These are phyloP conservation scores for Ctenoplectra terminalis DNA, from an alignment of 1,140 invertebrate genomes.

Conservation along the genomic window DNA sequence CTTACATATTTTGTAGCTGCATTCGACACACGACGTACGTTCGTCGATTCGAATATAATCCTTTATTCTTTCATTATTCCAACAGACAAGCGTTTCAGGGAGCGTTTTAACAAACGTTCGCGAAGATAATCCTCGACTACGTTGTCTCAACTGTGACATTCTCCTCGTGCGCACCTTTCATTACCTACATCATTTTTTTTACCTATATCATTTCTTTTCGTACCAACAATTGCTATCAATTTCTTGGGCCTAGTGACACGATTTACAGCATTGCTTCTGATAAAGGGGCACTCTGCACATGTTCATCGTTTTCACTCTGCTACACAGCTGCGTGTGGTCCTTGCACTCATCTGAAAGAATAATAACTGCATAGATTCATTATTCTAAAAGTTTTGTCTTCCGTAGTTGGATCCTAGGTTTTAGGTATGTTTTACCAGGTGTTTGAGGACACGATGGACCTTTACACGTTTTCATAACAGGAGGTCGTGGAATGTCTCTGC, in stretches of 20 bases:
- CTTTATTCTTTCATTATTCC: neutral
- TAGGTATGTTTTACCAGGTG: constrained; percentile 72
- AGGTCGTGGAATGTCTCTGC: constrained; percentile 88
- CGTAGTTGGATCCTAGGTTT: neutral
- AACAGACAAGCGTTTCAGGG: constrained; percentile 34
- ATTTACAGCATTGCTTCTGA: constrained; percentile 92
- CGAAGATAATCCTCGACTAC: constrained; percentile 33
- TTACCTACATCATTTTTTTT: constrained; percentile 30
- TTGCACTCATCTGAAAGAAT: constrained; percentile 87
- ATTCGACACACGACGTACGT: too few relatives aligned
- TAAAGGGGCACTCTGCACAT: constrained; percentile 92
- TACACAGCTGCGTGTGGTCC: constrained; percentile 91
- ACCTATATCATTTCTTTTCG: neutral
- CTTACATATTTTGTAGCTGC: neutral
- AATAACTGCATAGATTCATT: neutral
- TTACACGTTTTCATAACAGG: constrained; percentile 90
- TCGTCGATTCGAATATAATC: constrained; percentile 11
- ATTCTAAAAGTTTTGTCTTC: constrained; percentile 1
- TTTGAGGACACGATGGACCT: constrained; percentile 85
- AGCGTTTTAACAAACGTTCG: constrained; percentile 37
- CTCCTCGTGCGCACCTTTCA: constrained; percentile 24
- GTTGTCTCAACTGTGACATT: constrained; percentile 13
- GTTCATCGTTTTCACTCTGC: constrained; percentile 91
- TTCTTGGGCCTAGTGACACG: constrained; percentile 83
- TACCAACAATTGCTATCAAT: constrained; percentile 38